Base-by-base conservation (phyloP, 2,113 vertebrate species). In the Ellobius talpinus region DNA sequence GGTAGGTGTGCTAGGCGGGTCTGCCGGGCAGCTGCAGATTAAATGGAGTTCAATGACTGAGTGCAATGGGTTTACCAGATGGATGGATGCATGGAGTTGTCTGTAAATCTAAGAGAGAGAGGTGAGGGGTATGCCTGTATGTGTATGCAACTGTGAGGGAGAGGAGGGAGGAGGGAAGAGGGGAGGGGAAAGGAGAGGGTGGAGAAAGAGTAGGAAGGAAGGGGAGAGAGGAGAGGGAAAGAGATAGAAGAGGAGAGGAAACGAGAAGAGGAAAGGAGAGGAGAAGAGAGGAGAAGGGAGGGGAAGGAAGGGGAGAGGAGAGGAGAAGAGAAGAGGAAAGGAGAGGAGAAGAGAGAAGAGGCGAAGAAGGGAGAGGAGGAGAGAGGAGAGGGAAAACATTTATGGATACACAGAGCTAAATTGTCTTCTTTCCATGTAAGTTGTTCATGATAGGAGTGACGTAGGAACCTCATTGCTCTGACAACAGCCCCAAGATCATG, bases 71-170 rank as follows among this genome's bases (percentile, higher is more conserved):
- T 17, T 23, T 36, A 17, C 21, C n/a, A 7, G 23, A 4, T 36
- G 42, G 63, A 7, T n/a, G 26, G 52, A 63, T n/a, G n/a, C 45
- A 63, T 31, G 50, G 55, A 47, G 26, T n/a, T 50, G 39, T 42
- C 55, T 87, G 39, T 87, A 36, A 68, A 63, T 29, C 13, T 14
- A 65, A 26, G 66, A 92, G 6, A 39, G 29, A 31, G 52, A 78
- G 4, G 73, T 33, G 42, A 88, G 19, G 50, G 4, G 1, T 45
- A 7, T 12, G 0, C 1, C 5, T 58, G 0, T 39, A 9, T 45
- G 11, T n/a, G 9, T 45, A 10, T 6, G 1, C 29, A 5, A 33
- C 7, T 52, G 16, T 6, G 2, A 4, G 23, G n/a, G 79, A 58
- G 52, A 23, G 33, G 36, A 36, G 14, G 52, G 4, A 58, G 52